Evolutionary conservation across 2,888 invertebrate genomes (phyloP), one percentile per base, ranked within the genome.

Genomic region (Chrysolina oricalcia): DNA sequence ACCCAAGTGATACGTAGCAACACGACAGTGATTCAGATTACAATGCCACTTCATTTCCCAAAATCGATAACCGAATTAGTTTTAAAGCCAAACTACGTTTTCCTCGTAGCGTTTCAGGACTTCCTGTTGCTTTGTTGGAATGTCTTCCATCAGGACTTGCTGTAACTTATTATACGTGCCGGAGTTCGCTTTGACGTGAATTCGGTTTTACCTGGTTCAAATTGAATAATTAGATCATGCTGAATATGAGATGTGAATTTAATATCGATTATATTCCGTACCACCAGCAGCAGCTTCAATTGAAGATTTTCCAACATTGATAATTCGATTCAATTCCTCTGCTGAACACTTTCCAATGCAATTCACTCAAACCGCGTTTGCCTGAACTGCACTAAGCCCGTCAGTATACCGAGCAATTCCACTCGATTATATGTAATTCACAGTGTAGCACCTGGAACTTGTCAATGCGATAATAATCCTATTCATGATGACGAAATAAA

Each of bases 161-260:
- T 23, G 46, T 48, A 10, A 23, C 46, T 13, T 41, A 43, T 66
- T 66, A 48, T 46, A 66, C 43, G n/a, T 46, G 27, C 40, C 19
- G 35, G 48, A 53, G 53, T 50, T 56, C 21, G 10, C 53, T 40
- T 21, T 56, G 53, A 68, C 48, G 8, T 68, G 17, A 53, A 53
- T 53, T 68, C 41, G 21, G 68, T 68, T 48, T n/a, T 40, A 53
- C n/a, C 21, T 53, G 68, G 6, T 53, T 53, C 10, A 19, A 53
- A 53, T 68, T n/a, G 21, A 19, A 41, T 68, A 53, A 68, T 53
- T 68, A 56, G 53, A 19, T 68, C 35, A 68, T 40, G 19, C 15
- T 8, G 23, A n/a, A 19, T 40, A 21, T 27, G 48, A 40, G 59
- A 59, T 59, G n/a, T n/a, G 59, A 59, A 59, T 59, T 35, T n/a